Evolutionary conservation across 2,888 invertebrate species (phyloP).

Genomic region (Campoplex capitator): DNA sequence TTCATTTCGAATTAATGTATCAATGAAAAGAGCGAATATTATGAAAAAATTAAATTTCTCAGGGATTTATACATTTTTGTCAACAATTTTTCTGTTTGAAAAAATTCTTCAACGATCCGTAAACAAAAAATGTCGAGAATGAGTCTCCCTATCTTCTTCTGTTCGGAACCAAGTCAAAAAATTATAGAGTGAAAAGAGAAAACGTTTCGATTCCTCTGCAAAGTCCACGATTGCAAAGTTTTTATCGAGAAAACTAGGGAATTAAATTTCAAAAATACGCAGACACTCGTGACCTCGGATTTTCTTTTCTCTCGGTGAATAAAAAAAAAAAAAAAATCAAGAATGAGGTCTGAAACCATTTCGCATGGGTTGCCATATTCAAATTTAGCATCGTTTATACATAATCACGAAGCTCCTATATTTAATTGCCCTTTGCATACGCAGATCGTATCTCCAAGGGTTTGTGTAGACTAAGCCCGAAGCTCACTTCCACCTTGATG

Average conservation of each 20-base stretch:
- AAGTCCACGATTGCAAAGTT: background rate
- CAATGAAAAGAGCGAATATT: background rate
- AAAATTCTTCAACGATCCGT: background rate
- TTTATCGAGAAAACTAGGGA: background rate
- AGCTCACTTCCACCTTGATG: background rate
- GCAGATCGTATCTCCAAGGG: background rate
- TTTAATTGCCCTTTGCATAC: conserved; percentile 8
- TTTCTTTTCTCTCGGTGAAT: background rate
- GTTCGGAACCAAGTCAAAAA: background rate
- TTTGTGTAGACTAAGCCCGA: background rate
- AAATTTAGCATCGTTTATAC: background rate
- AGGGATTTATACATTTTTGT: background rate
- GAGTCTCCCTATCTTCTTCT: background rate
- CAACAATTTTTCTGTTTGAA: background rate
- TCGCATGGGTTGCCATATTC: background rate
- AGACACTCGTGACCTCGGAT: background rate
- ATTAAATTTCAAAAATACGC: background rate
- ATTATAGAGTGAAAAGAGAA: background rate
- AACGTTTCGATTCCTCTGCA: background rate
- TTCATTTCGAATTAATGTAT: background rate
- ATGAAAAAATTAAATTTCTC: background rate
- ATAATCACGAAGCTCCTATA: background rate
- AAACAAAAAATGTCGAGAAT: background rate
- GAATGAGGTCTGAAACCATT: background rate
- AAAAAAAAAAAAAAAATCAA: background rate